Percentiles rank a stretch among this genome's conserved stretches.
Conservation (phyloP, 2,888 invertebrate genomes). For the Salpingus planirostris region DNA sequence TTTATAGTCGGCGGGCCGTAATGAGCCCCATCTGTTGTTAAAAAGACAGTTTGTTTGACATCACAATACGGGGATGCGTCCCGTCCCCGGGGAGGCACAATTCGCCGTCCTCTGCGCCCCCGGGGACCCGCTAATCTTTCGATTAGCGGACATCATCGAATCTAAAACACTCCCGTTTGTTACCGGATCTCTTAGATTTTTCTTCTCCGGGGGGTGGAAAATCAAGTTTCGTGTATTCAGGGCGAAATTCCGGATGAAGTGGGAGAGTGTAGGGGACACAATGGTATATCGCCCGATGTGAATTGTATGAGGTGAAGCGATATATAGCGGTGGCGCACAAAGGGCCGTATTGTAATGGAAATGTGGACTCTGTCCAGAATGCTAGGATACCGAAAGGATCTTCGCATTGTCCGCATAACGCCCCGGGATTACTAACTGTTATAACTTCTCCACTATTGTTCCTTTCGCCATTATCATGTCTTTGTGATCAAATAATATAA, state of each 20-base stretch:
- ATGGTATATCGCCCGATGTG: conserved; percentile 25
- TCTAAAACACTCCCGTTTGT: too few relatives aligned
- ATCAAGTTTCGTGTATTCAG: too few relatives aligned
- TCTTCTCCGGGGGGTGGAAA: too few relatives aligned
- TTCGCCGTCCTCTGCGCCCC: too few relatives aligned
- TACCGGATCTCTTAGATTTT: too few relatives aligned
- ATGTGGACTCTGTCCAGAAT: conserved; percentile 26
- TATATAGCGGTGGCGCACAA: conserved; percentile 18
- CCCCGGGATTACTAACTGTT: conserved; percentile 18
- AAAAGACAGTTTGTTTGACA: conserved; percentile 34
- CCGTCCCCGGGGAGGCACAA: conserved; percentile 9
- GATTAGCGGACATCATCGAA: too few relatives aligned
- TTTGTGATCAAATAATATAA: conserved; percentile 22
- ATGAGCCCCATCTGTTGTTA: conserved; percentile 41
- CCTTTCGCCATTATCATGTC: conserved; percentile 22
- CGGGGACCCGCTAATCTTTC: too few relatives aligned
- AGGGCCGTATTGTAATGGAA: conserved; percentile 32
- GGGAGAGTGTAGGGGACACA: too few relatives aligned
- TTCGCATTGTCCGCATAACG: conserved; percentile 23
- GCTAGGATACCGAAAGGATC: conserved; percentile 27
- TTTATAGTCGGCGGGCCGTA: conserved; percentile 30
- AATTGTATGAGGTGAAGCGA: conserved; percentile 24
- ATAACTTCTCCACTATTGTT: conserved; percentile 25
- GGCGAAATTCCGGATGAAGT: too few relatives aligned
- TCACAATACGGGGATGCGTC: conserved; percentile 13